Evolutionary conservation across 2,888 invertebrate species (phyloP).

Genomic region (Spodoptera picta): DNA sequence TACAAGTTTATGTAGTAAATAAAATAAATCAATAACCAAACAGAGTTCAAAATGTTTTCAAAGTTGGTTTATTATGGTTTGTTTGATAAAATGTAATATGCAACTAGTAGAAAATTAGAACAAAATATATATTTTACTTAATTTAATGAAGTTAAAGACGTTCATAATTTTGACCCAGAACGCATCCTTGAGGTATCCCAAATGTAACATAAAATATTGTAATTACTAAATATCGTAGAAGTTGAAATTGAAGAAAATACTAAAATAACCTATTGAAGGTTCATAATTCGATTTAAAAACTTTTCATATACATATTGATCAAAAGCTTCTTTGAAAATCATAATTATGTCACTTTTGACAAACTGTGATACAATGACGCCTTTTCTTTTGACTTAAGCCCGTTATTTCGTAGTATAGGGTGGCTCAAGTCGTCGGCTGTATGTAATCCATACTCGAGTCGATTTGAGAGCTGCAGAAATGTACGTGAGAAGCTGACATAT

Average conservation of each 20-base stretch:
- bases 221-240: no score
- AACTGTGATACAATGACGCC: slow-evolving; percentile 37
- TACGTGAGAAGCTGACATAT: slow-evolving; percentile 72
- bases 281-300: no score
- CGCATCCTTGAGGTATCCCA: slow-evolving; percentile 4
- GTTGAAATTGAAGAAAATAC: no score
- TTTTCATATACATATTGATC: no score
- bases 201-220: not conserved
- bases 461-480: slow-evolving; percentile 80
- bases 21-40: not conserved
- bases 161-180: not conserved
- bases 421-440: slow-evolving; percentile 74
- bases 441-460: slow-evolving; percentile 84
- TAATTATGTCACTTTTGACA: not conserved
- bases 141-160: not conserved
- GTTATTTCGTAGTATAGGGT: slow-evolving; percentile 67
- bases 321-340: slow-evolving; percentile 2
- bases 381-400: slow-evolving; percentile 50
- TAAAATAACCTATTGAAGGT: no score
- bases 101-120: no score
- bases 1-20: slow-evolving; percentile 46
- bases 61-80: no score
- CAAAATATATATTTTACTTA: no score
- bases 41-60: not conserved
- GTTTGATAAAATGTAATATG: not conserved